These are phyloP conservation scores for Abrostola tripartita DNA, from an alignment of 2,888 invertebrate species.

Conservation along the genomic window DNA sequence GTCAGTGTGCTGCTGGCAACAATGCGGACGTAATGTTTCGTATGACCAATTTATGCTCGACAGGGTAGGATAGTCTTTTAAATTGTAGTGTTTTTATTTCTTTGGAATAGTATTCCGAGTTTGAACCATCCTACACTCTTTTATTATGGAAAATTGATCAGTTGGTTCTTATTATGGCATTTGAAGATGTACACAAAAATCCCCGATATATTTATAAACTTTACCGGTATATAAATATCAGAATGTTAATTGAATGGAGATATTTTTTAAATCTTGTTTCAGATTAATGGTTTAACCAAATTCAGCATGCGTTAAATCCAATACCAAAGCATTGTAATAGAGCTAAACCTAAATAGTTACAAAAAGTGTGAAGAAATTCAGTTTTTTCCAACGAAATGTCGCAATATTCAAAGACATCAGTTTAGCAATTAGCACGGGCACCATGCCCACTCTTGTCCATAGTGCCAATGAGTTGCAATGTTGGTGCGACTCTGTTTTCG, in stretches of 20 bases:
- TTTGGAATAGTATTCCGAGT: too few relatives aligned
- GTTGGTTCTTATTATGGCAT: too few relatives aligned
- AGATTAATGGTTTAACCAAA: background rate
- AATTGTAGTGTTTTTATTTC: background rate
- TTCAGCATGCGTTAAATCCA: background rate
- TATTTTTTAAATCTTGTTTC: background rate
- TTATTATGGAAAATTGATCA: too few relatives aligned
- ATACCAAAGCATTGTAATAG: background rate
- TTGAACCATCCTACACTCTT: too few relatives aligned
- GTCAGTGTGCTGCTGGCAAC: slow-evolving; percentile 34
- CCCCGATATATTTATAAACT: too few relatives aligned
- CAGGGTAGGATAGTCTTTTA: background rate
- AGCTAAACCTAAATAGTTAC: background rate
- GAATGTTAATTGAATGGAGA: too few relatives aligned
- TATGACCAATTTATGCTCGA: slow-evolving; percentile 8
- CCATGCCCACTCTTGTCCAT: slow-evolving; percentile 48
- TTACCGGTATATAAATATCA: too few relatives aligned
- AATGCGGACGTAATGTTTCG: slow-evolving; percentile 12
- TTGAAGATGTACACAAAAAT: too few relatives aligned
- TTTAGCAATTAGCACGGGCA: slow-evolving; percentile 61
- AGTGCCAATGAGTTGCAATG: slow-evolving; percentile 25
- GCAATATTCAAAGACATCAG: slow-evolving; percentile 42
- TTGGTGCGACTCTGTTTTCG: slow-evolving; percentile 25
- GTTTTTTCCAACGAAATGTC: slow-evolving; percentile 10
- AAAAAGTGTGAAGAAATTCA: background rate